A percentile compares a stretch with the other conserved stretches of the same genome.
These are phyloP conservation scores for Cinara cedri DNA, from an alignment of 2,888 invertebrate genomes.

Conservation along the genomic window DNA sequence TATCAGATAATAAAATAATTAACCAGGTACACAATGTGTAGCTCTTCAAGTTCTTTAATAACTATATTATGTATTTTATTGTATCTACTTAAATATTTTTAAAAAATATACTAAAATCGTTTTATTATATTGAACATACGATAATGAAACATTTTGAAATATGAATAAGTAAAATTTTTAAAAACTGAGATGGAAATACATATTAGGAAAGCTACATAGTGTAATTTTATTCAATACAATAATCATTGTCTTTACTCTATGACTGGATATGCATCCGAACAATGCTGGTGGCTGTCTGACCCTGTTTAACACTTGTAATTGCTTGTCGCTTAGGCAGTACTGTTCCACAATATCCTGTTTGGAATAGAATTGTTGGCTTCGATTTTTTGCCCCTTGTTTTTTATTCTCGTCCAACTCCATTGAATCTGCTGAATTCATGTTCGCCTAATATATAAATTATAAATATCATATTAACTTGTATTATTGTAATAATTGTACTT, in stretches of 20 bases:
- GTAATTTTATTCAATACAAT: not conserved
- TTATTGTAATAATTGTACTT: too few relatives aligned
- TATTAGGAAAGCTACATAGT: too few relatives aligned
- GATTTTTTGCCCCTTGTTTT: constrained; percentile 59
- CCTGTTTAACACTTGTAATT: constrained; percentile 79
- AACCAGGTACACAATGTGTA: too few relatives aligned
- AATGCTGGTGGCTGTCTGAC: constrained; percentile 69
- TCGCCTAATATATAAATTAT: constrained; percentile 25
- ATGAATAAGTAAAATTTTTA: too few relatives aligned
- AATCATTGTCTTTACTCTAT: constrained; percentile 61
- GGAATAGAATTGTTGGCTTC: constrained; percentile 71
- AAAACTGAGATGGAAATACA: too few relatives aligned
- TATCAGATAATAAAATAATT: too few relatives aligned
- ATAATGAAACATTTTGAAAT: not conserved
- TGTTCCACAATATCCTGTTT: constrained; percentile 90
- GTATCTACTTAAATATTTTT: not conserved
- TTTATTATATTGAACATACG: not conserved
- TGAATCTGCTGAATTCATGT: constrained; percentile 38
- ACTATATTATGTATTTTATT: too few relatives aligned
- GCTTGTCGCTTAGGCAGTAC: constrained; percentile 91
- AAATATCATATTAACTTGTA: not conserved
- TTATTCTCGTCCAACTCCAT: constrained; percentile 52
- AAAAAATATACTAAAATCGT: not conserved
- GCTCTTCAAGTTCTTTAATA: too few relatives aligned
- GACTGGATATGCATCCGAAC: constrained; percentile 80